Evolutionary conservation across 2,113 vertebrate genomes (phyloP).

Genomic region (Corythaeola cristata): DNA sequence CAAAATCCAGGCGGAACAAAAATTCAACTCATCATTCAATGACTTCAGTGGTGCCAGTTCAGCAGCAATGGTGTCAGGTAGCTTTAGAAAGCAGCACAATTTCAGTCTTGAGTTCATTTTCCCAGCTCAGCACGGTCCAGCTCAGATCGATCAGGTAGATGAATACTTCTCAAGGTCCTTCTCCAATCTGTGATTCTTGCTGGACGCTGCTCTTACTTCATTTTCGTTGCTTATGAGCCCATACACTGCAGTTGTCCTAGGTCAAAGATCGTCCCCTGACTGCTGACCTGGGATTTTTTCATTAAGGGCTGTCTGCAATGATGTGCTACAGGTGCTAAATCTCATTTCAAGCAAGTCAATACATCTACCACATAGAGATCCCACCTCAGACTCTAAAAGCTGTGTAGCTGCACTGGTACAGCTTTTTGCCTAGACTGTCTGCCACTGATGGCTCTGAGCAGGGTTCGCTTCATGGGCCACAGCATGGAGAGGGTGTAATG

Average conservation of each 20-base stretch:
- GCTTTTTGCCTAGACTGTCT: background rate
- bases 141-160: background rate
- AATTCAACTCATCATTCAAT: conserved; percentile 7
- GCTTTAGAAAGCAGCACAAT: background rate
- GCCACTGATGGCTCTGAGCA: background rate
- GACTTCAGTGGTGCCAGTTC: background rate
- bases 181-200: background rate
- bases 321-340: background rate
- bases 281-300: background rate
- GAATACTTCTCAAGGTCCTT: background rate
- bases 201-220: background rate
- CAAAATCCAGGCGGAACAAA: conserved; percentile 39
- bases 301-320: background rate
- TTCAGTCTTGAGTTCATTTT: background rate
- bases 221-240: background rate
- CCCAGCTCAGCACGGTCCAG: accelerated
- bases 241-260: background rate
- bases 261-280: background rate
- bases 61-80: background rate
- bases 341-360: background rate
- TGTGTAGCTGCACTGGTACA: background rate
- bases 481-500: accelerated
- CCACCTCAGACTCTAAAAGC: background rate
- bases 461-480: background rate
- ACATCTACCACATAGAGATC: background rate